Evolutionary conservation across 2,888 invertebrate species (phyloP).

Genomic region (Pterostichus madidus): DNA sequence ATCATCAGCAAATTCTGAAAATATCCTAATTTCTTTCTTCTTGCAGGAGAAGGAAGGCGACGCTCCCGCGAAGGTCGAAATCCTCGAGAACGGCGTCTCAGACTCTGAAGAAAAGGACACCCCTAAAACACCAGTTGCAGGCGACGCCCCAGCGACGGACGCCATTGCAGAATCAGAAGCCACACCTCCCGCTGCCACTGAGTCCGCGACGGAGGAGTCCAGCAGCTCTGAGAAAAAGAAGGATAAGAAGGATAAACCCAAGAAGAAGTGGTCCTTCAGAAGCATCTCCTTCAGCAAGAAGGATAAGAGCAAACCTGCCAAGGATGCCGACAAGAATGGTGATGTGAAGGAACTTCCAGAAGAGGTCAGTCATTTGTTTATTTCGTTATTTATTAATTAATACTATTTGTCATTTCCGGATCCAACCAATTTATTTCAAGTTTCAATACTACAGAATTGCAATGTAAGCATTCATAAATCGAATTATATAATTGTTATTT

Average conservation of each 20-base stretch:
- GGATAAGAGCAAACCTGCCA: slow-evolving; percentile 91
- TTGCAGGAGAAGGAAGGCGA: slow-evolving; percentile 69
- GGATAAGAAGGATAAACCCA: slow-evolving; percentile 80
- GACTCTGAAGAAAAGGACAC: slow-evolving; percentile 74
- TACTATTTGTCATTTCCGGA: background rate
- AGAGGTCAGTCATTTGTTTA: slow-evolving; percentile 82
- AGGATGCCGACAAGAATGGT: slow-evolving; percentile 81
- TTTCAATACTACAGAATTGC: no score
- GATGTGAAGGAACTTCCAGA: slow-evolving; percentile 82
- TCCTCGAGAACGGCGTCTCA: slow-evolving; percentile 75
- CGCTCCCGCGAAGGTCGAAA: slow-evolving; percentile 70
- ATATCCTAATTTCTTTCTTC: background rate
- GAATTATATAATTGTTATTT: no score
- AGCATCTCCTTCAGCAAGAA: slow-evolving; percentile 93
- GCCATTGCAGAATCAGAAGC: slow-evolving; percentile 73
- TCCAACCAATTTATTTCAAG: no score
- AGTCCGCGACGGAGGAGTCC: slow-evolving; percentile 73
- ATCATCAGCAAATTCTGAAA: background rate
- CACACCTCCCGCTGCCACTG: slow-evolving; percentile 74
- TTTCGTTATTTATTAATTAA: no score
- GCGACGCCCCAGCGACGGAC: slow-evolving; percentile 65
- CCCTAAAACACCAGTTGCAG: slow-evolving; percentile 72
- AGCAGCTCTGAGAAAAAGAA: slow-evolving; percentile 71
- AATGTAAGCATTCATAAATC: no score
- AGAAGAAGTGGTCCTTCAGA: slow-evolving; percentile 94